Conservation (phyloP, 1,140 invertebrate genomes). For the Macrostomum lignano region DNA sequence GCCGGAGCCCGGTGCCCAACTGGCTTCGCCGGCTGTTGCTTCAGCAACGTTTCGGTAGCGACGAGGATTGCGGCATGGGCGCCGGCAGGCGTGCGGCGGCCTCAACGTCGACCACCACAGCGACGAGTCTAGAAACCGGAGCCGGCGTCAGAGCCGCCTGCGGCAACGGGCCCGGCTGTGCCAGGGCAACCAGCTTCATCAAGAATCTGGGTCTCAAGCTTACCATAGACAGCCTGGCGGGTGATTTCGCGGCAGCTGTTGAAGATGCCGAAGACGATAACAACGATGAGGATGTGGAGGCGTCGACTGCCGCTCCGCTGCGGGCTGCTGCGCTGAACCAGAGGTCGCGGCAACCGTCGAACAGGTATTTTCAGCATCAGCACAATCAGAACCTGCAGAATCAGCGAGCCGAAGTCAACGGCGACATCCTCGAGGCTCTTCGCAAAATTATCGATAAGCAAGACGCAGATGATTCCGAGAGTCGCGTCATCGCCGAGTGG, state of each 20-base stretch:
- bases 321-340: background rate
- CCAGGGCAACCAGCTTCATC: background rate
- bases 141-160: too few relatives aligned
- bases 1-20: slow-evolving; percentile 13
- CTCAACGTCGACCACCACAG: background rate
- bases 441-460: slow-evolving; percentile 9
- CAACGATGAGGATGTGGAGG: background rate
- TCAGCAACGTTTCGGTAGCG: background rate
- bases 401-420: slow-evolving; percentile 1
- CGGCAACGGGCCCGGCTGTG: background rate
- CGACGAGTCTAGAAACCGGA: too few relatives aligned
- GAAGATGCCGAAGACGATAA: background rate
- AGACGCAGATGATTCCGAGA: slow-evolving; percentile 4
- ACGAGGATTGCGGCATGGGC: too few relatives aligned
- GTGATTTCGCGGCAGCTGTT: too few relatives aligned
- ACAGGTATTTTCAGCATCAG: too few relatives aligned
- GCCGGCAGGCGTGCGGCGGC: background rate
- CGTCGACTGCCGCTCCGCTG: background rate
- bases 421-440: slow-evolving; percentile 8
- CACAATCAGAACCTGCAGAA: too few relatives aligned
- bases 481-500: slow-evolving; percentile 4
- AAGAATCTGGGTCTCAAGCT: background rate
- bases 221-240: background rate
- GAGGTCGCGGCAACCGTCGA: background rate
- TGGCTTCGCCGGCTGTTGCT: slow-evolving; percentile 14